phyloP scores from a whole-genome alignment of 2,113 vertebrate species.

The mouse (Mus musculus) region GRCm39 chr16:22606001-22606500 shows the following conservation, averaged over 20 bases:
- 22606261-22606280: not conserved
- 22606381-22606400: not conserved
- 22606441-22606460: not conserved
- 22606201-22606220: not conserved
- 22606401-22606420: slow-evolving; percentile 8
- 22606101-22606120: too few species aligned
- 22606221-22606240: not conserved
- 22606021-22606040: not conserved
- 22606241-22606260: not conserved
- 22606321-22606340: not conserved
- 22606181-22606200: not conserved
- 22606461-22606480: not conserved
- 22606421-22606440: not conserved
- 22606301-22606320: not conserved
- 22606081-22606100: not conserved
- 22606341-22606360: not conserved
- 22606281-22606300: not conserved
- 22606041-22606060: not conserved
- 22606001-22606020: not conserved
- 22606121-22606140: not conserved
- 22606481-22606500: not conserved
- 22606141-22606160: not conserved
- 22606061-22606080: not conserved
- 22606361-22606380: not conserved
- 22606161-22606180: not conserved